Evolutionary conservation across 2,797 vertebrate species (phyloP).

Genomic region (Tragopan temminckii): DNA sequence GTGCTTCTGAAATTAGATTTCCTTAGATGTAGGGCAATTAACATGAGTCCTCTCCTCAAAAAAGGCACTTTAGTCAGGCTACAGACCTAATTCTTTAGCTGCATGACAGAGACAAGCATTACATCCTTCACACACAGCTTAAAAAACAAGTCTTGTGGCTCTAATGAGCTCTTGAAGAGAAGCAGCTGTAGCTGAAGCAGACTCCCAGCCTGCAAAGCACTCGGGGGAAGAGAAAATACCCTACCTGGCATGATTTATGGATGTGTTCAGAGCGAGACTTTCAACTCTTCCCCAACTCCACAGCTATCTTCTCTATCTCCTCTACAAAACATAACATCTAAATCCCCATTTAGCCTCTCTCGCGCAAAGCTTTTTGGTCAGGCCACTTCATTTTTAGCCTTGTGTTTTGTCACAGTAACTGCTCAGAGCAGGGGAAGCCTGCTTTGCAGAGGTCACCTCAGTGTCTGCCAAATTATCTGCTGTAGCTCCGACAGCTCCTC

Average conservation of each 20-base stretch:
- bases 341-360: background rate
- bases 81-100: conserved; percentile 14
- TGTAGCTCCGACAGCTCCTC: background rate
- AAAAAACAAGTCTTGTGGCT: background rate
- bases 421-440: background rate
- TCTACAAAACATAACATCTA: background rate
- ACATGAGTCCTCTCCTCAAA: conserved; percentile 38
- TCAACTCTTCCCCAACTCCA: background rate
- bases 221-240: conserved; percentile 25
- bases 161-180: conserved; percentile 31
- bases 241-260: conserved; percentile 33
- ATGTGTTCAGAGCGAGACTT: background rate
- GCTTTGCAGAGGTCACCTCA: background rate
- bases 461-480: conserved; percentile 4
- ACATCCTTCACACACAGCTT: background rate
- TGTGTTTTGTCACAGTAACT: conserved; percentile 3
- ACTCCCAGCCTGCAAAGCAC: conserved; percentile 18
- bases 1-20: conserved; percentile 69
- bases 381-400: background rate
- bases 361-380: background rate
- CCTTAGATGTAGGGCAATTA: conserved; percentile 71
- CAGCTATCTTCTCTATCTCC: background rate
- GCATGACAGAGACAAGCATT: background rate
- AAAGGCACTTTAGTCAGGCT: conserved; percentile 22
- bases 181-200: conserved; percentile 23